Base-by-base conservation (phyloP, 2,888 invertebrate species). In the Idaea aversata region DNA sequence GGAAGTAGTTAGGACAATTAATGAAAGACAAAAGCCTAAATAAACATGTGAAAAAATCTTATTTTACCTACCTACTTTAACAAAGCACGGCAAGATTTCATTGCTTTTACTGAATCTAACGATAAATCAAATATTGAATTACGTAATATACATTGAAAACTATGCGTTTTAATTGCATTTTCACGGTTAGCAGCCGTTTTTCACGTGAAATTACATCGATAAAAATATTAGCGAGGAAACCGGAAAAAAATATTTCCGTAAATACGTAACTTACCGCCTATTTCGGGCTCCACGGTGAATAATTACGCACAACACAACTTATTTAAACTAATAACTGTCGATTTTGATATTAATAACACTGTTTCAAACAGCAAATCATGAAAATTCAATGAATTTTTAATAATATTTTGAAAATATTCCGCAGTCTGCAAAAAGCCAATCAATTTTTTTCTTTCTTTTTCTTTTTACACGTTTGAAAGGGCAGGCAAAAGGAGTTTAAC, bases 221-320 rank as follows among this genome's bases (percentile, higher is more conserved):
- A 47, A 47, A 47, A 47, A 47, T 47, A 7, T 47, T 10, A 13
- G 0, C 7, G 10, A 47, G 10, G 10, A 47, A 47, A 47, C 47
- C 47, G 47, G 10, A 47, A 10, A 47, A 47, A 47, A 47, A 7
- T 7, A 47, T 10, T 47, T 47, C 10, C 47, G 47, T 63, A 62
- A 74, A 80, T 76, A 75, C 74, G 47, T 13, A 61, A 74, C 78
- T 66, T 78, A 90, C 91, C 87, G 76, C 78, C 87, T 70, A 85
- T 80, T 72, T 89, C 85, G 70, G 90, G 86, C 81, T 90, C 90
- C 90, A 91, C 88, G 88, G 79, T 77, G 86, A 75, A 70, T 57
- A 67, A 36, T 61, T 63, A 64, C 59, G 25, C 25, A 63, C 59
- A 61, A 16, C 34, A 34, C 16, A 25, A 10, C 13, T 16, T 34